These are phyloP conservation scores for Heliornis fulica DNA, from an alignment of 2,113 vertebrate species.

Conservation along the genomic window DNA sequence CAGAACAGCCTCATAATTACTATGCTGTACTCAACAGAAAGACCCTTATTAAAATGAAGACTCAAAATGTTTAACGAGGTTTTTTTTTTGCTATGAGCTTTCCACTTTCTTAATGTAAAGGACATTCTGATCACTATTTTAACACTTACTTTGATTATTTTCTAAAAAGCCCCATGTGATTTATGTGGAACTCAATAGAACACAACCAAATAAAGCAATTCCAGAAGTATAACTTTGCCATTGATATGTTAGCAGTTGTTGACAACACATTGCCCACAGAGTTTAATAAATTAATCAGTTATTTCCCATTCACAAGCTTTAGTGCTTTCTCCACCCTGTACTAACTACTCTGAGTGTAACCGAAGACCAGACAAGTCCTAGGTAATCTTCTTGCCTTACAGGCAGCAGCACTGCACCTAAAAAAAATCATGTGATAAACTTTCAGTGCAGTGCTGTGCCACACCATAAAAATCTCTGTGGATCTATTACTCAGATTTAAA, in stretches of 20 bases:
- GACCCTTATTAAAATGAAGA: background rate
- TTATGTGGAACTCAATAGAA: background rate
- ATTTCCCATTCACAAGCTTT: background rate
- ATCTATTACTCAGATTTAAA: background rate
- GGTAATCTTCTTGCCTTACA: background rate
- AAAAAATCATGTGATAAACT: background rate
- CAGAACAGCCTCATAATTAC: background rate
- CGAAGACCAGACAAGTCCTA: background rate
- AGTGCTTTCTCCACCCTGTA: background rate
- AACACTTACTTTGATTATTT: background rate
- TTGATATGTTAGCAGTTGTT: background rate
- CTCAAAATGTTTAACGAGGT: background rate
- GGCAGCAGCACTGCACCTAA: background rate
- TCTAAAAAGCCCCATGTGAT: background rate
- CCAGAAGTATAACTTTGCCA: background rate
- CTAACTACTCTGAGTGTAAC: background rate
- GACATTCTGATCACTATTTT: background rate
- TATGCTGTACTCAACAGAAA: background rate
- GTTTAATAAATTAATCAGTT: background rate
- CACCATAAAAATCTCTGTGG: background rate
- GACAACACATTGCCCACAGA: background rate
- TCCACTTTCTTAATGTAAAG: background rate
- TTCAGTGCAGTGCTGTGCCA: background rate
- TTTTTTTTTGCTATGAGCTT: background rate
- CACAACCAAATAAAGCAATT: background rate